These are phyloP conservation scores for Plutella xylostella DNA, from an alignment of 2,888 invertebrate genomes.

Conservation along the genomic window DNA sequence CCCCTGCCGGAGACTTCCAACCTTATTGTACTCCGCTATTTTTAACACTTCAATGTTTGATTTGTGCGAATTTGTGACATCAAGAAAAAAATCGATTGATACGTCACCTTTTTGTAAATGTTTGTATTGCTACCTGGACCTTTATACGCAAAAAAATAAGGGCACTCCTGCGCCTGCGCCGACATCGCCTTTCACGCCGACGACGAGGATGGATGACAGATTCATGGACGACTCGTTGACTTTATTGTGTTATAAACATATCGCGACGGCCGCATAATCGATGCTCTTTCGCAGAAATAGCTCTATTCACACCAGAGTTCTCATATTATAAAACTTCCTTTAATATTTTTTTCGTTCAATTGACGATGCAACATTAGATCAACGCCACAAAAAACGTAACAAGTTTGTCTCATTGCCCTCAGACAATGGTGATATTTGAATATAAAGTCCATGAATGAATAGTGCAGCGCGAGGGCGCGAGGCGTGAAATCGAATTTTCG, in stretches of 20 bases:
- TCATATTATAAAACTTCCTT: neutral
- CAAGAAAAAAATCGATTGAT: slow-evolving; percentile 57
- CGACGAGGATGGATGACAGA: slow-evolving; percentile 40
- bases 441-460: slow-evolving; percentile 13
- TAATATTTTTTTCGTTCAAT: no score
- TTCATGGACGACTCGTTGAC: slow-evolving; percentile 47
- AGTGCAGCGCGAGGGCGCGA: slow-evolving; percentile 30
- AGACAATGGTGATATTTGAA: slow-evolving; percentile 6
- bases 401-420: neutral
- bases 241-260: slow-evolving; percentile 42
- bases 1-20: slow-evolving; percentile 47
- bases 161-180: slow-evolving; percentile 41
- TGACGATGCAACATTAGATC: neutral
- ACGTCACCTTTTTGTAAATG: slow-evolving; percentile 63
- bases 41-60: slow-evolving; percentile 68
- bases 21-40: slow-evolving; percentile 50
- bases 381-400: neutral
- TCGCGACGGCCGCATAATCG: slow-evolving; percentile 39
- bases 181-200: slow-evolving; percentile 34
- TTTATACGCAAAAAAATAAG: slow-evolving; percentile 43
- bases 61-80: slow-evolving; percentile 62
- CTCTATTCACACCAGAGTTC: slow-evolving; percentile 12
- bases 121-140: slow-evolving; percentile 63
- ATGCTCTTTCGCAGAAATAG: slow-evolving; percentile 34
- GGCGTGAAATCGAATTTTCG: slow-evolving; percentile 67